Evolutionary conservation across 2,888 invertebrate species (phyloP), one percentile per base, ranked within the genome.

Genomic region (Synanthedon andrenaeformis): DNA sequence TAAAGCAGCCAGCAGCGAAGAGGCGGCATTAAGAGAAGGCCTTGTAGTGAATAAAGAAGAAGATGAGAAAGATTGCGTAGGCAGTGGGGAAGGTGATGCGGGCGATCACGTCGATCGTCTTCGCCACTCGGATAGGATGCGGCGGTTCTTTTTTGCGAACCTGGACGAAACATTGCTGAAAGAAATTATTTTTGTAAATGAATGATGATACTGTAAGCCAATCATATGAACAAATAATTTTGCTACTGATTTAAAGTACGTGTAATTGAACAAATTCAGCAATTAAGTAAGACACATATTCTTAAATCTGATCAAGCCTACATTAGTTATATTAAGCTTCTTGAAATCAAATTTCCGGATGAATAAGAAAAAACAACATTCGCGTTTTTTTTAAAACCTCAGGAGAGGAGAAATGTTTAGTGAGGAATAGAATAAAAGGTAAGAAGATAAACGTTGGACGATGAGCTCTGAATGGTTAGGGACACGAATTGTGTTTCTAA

Each of bases 1-100:
- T 64, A 61, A 79, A 76, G 78, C 77, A 64, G 73, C 70, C 70
- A 63, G 69, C 62, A 57, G 56, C 56, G 56, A 55, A 57, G 62
- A 71, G 77, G 74, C 76, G 75, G 78, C 78, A 88, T 89, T 92
- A 91, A 86, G 91, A 91, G 79, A 93, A 94, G 87, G 94, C 94
- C 86, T 95, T 95, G 89, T 96, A 96, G 89, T 95, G 95, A 75
- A 96, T 94, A 90, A 97, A 97, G 91, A 97, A 97, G 90, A 96
- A 96, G 81, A 96, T 94, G 74, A 97, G 92, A 89, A 97, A 97
- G 79, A 96, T 92, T 77, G 95, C 93, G 87, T 95, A 97, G 74
- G 96, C 96, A 69, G 94, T 92, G 67, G 96, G 96, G 89, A 97
- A 97, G 68, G 96, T 96, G 82, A 96, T 95, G 82, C 96, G 92